Percentiles rank a stretch among this genome's conserved stretches.
phyloP scores from a whole-genome alignment of 2,888 invertebrate genomes.

The Tinea trinotella region DNA sequence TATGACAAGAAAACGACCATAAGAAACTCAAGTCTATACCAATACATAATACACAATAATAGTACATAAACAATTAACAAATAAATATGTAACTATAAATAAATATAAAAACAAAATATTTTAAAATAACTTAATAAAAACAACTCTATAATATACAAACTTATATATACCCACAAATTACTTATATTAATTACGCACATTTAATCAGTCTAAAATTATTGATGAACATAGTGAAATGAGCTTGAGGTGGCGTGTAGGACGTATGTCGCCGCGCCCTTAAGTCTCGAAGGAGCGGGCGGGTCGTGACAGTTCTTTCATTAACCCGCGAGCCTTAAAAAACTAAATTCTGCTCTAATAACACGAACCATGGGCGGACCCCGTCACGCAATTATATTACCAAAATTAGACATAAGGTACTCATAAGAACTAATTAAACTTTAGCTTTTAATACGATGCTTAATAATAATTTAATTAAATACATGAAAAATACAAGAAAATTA shows the following conservation, averaged over 20 bases:
- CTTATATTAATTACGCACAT: slow-evolving; percentile 1
- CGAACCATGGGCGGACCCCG: slow-evolving; percentile 52
- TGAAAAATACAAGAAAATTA: too few species aligned
- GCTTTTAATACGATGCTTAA: too few species aligned
- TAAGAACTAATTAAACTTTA: slow-evolving; percentile 10
- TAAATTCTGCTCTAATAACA: slow-evolving; percentile 55
- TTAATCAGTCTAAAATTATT: slow-evolving; percentile 13
- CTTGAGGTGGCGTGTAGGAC: slow-evolving; percentile 27
- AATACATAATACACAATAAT: too few species aligned
- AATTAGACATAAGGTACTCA: slow-evolving; percentile 6
- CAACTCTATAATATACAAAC: too few species aligned
- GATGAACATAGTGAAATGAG: slow-evolving; percentile 3
- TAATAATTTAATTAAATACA: too few species aligned
- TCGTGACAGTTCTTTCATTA: slow-evolving; percentile 52
- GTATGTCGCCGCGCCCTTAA: slow-evolving; percentile 34
- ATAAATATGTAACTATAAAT: too few species aligned
- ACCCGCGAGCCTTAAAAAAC: slow-evolving; percentile 49
- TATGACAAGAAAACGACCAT: too few species aligned
- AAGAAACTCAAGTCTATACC: too few species aligned
- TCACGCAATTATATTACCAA: slow-evolving; percentile 48
- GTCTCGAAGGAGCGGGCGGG: slow-evolving; percentile 68
- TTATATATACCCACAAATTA: too few species aligned
- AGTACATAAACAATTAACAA: too few species aligned
- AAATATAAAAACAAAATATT: too few species aligned
- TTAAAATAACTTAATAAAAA: too few species aligned